A percentile compares a stretch with the other conserved stretches of the same genome.
These are phyloP conservation scores for Drosophila nr. medialis DNA, from an alignment of 2,888 invertebrate genomes.

Conservation along the genomic window DNA sequence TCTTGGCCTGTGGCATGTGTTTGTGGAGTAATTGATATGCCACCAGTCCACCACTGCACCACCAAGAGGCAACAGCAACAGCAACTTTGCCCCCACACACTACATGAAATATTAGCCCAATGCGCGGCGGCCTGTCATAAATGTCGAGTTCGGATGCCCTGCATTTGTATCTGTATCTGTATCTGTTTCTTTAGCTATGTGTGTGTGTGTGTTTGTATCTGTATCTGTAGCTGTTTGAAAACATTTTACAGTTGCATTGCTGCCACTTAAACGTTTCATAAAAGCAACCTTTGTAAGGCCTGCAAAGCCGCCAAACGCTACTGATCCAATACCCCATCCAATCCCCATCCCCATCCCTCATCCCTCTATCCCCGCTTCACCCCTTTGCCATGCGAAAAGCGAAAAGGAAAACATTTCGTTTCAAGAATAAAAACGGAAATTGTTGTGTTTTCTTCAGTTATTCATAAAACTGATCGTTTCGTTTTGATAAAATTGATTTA, in stretches of 20 bases:
- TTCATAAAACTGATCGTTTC: slow-evolving; percentile 80
- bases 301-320: slow-evolving; percentile 50
- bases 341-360: not conserved
- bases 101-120: slow-evolving; percentile 74
- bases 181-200: slow-evolving; percentile 4
- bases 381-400: slow-evolving; percentile 59
- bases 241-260: slow-evolving; percentile 77
- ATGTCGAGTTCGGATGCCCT: slow-evolving; percentile 57
- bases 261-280: slow-evolving; percentile 80
- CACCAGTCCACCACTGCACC: slow-evolving; percentile 60
- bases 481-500: slow-evolving; percentile 82
- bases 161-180: slow-evolving; percentile 53
- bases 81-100: slow-evolving; percentile 55
- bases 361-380: slow-evolving; percentile 5
- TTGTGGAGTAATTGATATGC: slow-evolving; percentile 83
- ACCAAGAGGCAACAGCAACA: slow-evolving; percentile 17
- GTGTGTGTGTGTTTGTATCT: slow-evolving; percentile 20
- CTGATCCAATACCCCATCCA: slow-evolving; percentile 15
- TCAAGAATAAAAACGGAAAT: slow-evolving; percentile 67
- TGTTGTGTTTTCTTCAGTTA: slow-evolving; percentile 61
- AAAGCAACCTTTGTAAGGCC: slow-evolving; percentile 79
- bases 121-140: slow-evolving; percentile 76
- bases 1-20: slow-evolving; percentile 70
- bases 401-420: slow-evolving; percentile 53
- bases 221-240: slow-evolving; percentile 49